Conservation (phyloP, 2,113 vertebrate species). For the Leptobrachium ailaonicum region DNA sequence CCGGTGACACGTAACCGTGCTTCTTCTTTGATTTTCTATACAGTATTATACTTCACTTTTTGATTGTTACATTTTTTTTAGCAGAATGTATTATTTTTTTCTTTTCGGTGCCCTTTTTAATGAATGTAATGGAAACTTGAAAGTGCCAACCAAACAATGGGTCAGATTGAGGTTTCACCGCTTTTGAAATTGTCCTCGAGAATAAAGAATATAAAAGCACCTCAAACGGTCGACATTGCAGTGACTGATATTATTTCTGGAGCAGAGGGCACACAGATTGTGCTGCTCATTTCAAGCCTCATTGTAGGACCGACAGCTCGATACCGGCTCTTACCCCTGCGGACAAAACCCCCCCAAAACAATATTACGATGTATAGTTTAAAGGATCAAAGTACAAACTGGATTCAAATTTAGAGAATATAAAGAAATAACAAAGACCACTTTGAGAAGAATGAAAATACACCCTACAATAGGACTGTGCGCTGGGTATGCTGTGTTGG, state of each 20-base stretch:
- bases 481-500: not conserved
- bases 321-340: slow-evolving; percentile 5
- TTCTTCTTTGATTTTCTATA: no score
- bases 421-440: slow-evolving; percentile 9
- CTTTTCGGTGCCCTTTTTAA: no score
- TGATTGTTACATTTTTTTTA: no score
- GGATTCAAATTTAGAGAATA: slow-evolving; percentile 26
- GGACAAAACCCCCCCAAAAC: not conserved
- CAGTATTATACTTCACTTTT: no score
- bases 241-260: slow-evolving; percentile 1
- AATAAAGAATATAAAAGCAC: not conserved
- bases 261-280: slow-evolving; percentile 9
- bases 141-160: not conserved
- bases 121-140: no score
- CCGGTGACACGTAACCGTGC: no score
- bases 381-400: slow-evolving; percentile 36
- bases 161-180: not conserved
- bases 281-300: slow-evolving; percentile 16
- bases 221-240: slow-evolving; percentile 19
- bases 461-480: not conserved
- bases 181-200: not conserved
- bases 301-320: slow-evolving; percentile 7
- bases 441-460: not conserved
- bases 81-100: no score
- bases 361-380: slow-evolving; percentile 18